phyloP scores from a whole-genome alignment of 1,140 invertebrate genomes.

The Chrysomallon squamiferum region DNA sequence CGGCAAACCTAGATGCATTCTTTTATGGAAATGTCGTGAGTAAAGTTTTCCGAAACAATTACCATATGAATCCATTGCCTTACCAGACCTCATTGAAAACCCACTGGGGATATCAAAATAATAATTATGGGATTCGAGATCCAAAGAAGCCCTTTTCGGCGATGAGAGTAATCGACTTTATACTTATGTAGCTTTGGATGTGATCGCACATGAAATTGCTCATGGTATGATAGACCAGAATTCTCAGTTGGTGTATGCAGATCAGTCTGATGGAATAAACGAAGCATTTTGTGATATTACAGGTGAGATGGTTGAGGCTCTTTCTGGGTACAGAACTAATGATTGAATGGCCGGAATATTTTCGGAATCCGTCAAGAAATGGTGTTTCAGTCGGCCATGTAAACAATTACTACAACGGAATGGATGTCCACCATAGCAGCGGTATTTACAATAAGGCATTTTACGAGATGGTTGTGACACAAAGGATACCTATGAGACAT shows the following conservation, averaged over 20 bases:
- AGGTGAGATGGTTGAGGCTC: constrained; percentile 29
- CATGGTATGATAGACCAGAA: constrained; percentile 39
- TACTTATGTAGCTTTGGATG: constrained; percentile 31
- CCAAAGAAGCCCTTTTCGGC: constrained; percentile 27
- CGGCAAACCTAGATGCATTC: constrained; percentile 36
- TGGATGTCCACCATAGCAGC: constrained; percentile 30
- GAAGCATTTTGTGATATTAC: constrained; percentile 47
- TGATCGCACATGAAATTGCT: constrained; percentile 37
- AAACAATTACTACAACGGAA: constrained; percentile 14
- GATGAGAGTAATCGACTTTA: constrained; percentile 16
- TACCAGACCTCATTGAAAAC: constrained; percentile 27
- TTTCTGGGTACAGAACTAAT: constrained; percentile 22
- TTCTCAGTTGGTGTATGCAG: constrained; percentile 32
- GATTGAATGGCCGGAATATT: constrained; percentile 17
- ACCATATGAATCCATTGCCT: constrained; percentile 13
- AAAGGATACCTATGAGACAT: no score
- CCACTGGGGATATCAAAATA: constrained; percentile 22
- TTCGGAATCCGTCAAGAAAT: constrained; percentile 22
- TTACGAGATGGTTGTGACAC: no score
- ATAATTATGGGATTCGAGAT: constrained; percentile 35
- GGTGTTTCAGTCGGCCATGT: constrained; percentile 30
- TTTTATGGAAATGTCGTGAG: constrained; percentile 34
- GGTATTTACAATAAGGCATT: constrained; percentile 36
- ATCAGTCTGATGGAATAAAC: constrained; percentile 37
- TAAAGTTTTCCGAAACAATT: constrained; percentile 38